Conservation (phyloP, 1,140 invertebrate species). For the Drosophila setifemur region DNA sequence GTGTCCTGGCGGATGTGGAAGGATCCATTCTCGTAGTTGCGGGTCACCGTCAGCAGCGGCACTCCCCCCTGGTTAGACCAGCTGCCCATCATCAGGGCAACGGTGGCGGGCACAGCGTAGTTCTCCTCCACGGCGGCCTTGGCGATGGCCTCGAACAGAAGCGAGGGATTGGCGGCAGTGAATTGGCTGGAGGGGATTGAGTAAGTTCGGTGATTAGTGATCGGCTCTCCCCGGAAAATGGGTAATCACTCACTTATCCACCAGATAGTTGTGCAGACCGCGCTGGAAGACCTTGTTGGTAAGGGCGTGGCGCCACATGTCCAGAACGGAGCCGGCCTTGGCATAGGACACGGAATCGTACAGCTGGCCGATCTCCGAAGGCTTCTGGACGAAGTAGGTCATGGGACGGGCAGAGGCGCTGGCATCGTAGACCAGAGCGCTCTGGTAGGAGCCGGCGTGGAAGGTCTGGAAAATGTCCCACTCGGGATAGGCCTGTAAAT, state of each 20-base stretch:
- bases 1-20: constrained; percentile 82
- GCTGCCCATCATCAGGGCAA: constrained; percentile 84
- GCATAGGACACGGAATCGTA: constrained; percentile 93
- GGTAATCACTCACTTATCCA: constrained; percentile 85
- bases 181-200: constrained; percentile 62
- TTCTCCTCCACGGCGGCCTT: constrained; percentile 82
- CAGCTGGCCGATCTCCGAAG: constrained; percentile 88
- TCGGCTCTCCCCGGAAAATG: too few relatives aligned
- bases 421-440: constrained; percentile 86
- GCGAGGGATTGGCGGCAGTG: constrained; percentile 85
- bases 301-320: constrained; percentile 97
- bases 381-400: constrained; percentile 87
- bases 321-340: constrained; percentile 87
- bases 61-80: constrained; percentile 88
- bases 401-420: constrained; percentile 87
- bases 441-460: constrained; percentile 87
- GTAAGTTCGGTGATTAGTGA: not conserved
- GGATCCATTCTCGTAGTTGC: constrained; percentile 79
- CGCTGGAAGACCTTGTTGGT: constrained; percentile 91
- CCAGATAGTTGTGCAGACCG: constrained; percentile 91
- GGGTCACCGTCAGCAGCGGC: constrained; percentile 85
- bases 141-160: constrained; percentile 87
- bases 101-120: constrained; percentile 35
- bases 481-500: constrained; percentile 83
- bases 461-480: constrained; percentile 93